phyloP scores from a whole-genome alignment of 2,113 vertebrate species.

The Varanus salvator region DNA sequence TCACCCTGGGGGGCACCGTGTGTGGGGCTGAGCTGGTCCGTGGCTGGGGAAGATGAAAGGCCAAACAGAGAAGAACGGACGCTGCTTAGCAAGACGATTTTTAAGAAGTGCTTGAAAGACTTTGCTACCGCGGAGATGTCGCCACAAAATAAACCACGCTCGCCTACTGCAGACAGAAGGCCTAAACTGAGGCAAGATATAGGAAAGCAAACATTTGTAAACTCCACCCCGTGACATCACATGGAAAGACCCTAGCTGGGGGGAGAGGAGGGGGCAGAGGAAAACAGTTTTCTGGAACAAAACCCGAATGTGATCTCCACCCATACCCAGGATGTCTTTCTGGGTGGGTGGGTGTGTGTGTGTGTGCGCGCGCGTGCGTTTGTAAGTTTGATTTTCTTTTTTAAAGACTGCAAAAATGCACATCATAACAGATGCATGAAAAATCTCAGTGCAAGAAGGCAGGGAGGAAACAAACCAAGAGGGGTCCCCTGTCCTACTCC shows the following conservation, averaged over 20 bases:
- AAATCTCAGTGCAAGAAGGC: no score
- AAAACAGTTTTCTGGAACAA: constrained; percentile 1
- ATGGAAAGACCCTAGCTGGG: constrained; percentile 67
- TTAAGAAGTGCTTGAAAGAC: constrained; percentile 50
- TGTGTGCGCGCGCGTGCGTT: not conserved
- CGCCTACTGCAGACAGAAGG: constrained; percentile 68
- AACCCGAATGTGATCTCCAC: not conserved
- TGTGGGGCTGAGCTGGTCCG: constrained; percentile 23
- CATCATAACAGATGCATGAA: not conserved
- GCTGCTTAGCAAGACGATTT: constrained; percentile 34
- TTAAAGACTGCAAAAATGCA: not conserved
- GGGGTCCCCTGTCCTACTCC: no score
- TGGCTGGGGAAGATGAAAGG: constrained; percentile 42
- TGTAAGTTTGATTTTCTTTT: not conserved
- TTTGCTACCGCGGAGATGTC: constrained; percentile 67
- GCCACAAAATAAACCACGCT: constrained; percentile 67
- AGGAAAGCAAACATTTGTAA: not conserved
- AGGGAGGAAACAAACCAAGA: no score
- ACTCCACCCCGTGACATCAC: constrained; percentile 76
- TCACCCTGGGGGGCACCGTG: not conserved
- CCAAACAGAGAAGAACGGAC: no score
- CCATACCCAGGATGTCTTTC: not conserved
- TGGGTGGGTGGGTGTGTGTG: no score
- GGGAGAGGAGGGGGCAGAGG: not conserved
- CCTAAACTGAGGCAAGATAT: constrained; percentile 68